Evolutionary conservation across 2,113 vertebrate genomes (phyloP).

Genomic region (Camarhynchus parvulus): DNA sequence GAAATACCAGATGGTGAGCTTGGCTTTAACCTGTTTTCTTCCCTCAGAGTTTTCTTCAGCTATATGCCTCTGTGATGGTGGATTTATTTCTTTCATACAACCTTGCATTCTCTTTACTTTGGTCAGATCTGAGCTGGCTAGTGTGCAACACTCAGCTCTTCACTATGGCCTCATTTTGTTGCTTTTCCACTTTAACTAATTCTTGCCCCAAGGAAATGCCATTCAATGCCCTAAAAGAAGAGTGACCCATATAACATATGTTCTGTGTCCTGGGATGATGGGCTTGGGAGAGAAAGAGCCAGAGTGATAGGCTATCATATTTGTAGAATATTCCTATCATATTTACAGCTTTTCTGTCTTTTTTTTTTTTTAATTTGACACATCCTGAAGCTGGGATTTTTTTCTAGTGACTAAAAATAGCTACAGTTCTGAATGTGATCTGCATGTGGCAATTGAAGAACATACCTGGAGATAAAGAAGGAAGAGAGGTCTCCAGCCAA

Average conservation of each 20-base stretch:
- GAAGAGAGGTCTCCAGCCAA: background rate
- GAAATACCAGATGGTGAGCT: background rate
- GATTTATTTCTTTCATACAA: background rate
- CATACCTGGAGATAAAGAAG: background rate
- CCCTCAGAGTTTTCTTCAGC: background rate
- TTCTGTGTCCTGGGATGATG: background rate
- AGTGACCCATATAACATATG: fast-evolving
- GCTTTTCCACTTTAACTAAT: background rate
- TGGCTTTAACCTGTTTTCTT: background rate
- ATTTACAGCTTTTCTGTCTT: background rate
- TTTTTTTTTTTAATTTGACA: background rate
- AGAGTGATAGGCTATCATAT: background rate
- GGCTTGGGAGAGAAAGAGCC: background rate
- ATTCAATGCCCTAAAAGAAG: background rate
- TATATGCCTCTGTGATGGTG: background rate
- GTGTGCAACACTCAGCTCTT: background rate
- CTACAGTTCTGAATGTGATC: background rate
- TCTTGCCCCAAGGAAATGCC: background rate
- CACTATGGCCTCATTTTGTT: background rate
- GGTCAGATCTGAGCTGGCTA: background rate
- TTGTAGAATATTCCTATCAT: background rate
- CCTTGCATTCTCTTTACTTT: background rate
- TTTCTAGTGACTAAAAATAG: background rate
- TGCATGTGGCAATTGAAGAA: background rate
- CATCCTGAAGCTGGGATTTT: background rate